These are phyloP conservation scores for Tychaedon coryphoeus DNA, from an alignment of 2,113 vertebrate genomes.

Conservation along the genomic window DNA sequence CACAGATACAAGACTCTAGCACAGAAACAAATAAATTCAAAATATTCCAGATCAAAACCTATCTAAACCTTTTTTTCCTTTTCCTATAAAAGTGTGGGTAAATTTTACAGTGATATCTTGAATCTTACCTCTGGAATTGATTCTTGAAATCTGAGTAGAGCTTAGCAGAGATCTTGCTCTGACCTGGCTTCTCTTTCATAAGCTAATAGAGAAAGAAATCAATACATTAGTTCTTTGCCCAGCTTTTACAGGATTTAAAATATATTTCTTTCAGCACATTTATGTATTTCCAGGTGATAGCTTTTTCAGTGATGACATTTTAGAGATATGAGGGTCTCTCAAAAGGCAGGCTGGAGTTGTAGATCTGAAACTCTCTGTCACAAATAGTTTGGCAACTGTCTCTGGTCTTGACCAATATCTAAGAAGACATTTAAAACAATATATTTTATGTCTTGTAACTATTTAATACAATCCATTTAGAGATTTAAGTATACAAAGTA, in stretches of 20 bases:
- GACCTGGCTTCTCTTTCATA: background rate
- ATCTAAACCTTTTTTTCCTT: background rate
- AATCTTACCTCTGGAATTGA: background rate
- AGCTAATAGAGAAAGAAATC: background rate
- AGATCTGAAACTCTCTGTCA: background rate
- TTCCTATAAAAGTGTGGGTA: background rate
- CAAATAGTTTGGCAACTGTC: background rate
- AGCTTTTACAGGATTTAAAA: background rate
- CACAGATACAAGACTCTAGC: background rate
- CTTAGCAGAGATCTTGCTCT: background rate
- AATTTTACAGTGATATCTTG: background rate
- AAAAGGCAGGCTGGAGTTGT: background rate
- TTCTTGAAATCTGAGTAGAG: background rate
- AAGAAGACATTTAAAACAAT: background rate
- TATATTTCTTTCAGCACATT: background rate
- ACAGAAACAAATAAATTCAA: background rate
- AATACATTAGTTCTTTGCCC: background rate
- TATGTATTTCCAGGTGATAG: background rate
- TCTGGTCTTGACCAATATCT: background rate
- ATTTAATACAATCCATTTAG: background rate
- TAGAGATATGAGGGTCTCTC: background rate
- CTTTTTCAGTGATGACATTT: background rate
- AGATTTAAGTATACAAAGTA: background rate
- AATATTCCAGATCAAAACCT: background rate
- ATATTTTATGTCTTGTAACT: background rate